Evolutionary conservation across 1,140 invertebrate species (phyloP).

Genomic region (Brachionus koreanus): DNA sequence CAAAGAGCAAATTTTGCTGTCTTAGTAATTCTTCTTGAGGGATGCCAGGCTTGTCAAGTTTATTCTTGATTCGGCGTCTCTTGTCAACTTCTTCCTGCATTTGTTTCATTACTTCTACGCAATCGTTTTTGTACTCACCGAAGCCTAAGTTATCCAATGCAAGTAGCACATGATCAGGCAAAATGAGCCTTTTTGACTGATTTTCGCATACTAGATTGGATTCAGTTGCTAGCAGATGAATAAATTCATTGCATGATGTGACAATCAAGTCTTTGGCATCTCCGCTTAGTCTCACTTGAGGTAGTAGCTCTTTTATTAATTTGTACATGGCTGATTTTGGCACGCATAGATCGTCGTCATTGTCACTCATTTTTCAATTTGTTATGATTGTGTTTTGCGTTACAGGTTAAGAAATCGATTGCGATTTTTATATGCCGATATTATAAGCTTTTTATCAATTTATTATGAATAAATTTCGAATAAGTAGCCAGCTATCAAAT

Average conservation of each 20-base stretch:
- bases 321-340: constrained; percentile 39
- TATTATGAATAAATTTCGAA: background rate
- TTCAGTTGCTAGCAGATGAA: background rate
- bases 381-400: background rate
- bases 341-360: constrained; percentile 38
- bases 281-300: background rate
- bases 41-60: constrained; percentile 5
- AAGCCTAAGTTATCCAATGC: constrained; percentile 89
- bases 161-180: constrained; percentile 54
- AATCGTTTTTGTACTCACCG: constrained; percentile 83
- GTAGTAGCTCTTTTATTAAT: constrained; percentile 18
- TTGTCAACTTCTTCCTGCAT: constrained; percentile 33
- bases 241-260: constrained; percentile 41
- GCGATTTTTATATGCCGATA: background rate
- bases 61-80: background rate
- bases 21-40: constrained; percentile 19
- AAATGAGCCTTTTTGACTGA: constrained; percentile 31
- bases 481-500: background rate
- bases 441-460: background rate
- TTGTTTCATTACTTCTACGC: constrained; percentile 67
- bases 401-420: background rate
- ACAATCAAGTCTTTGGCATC: constrained; percentile 42
- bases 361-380: constrained; percentile 19
- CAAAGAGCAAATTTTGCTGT: constrained; percentile 31
- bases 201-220: constrained; percentile 25